Evolutionary conservation across 2,888 invertebrate genomes (phyloP), one percentile per base, ranked within the genome.

Genomic region (Thysanoteuthis rhombus): DNA sequence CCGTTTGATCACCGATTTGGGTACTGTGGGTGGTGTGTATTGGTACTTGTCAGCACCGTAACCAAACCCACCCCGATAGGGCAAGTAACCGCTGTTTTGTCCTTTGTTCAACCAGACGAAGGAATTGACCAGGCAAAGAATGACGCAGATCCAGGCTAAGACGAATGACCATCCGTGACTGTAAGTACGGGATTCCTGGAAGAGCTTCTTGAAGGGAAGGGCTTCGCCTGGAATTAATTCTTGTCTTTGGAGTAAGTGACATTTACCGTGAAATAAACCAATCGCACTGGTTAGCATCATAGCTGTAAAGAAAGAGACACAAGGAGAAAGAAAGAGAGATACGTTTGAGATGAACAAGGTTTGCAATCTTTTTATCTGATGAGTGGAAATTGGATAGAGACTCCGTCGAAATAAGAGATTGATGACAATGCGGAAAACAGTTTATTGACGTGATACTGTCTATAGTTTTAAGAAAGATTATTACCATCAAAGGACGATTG

Each of bases 71-170:
- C 93, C 47, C 22, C 58, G 93, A 38, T 47, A 89, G 52, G 58
- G 39, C 45, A 93, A 93, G 92, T 94, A 94, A 36, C 94, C 94
- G 89, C 94, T 94, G 89, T 95, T 94, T 93, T 96, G 96, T 8
- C 96, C 95, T 89, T 96, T 96, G 90, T 94, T 94, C 40, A 96
- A 94, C 96, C 96, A 96, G 16, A 96, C 95, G 94, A 95, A 96
- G 4, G 96, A 95, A 28, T 95, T 95, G 10, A 95, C 94, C 93
- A 96, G 96, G 93, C 95, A 95, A 92, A 96, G 94, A 93, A 95
- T 95, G 25, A 96, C 96, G 93, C 96, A 96, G 45, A 96, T 96
- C 96, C 96, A 96, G n/a, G 96, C 96, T 6, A 96, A 94, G 8
- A 95, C 95, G 94, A 96, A 96, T 3, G 96, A 96, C 96, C 96